These are phyloP conservation scores for Clytia hemisphaerica DNA, from an alignment of 30 jellyfish, hydroid and myxozoan species.

Conservation along the genomic window DNA sequence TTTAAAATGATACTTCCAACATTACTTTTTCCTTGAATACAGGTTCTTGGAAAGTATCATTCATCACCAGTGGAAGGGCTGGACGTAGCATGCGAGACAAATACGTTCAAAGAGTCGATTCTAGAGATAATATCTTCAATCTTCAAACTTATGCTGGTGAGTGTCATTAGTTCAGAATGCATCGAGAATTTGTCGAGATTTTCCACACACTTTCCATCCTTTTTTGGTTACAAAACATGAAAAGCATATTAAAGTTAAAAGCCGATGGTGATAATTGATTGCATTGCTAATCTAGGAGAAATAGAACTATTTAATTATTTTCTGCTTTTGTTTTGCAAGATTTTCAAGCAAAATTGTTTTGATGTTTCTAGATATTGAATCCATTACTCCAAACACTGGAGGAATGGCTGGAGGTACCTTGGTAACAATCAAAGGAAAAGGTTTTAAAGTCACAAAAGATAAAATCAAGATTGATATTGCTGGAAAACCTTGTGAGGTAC, in stretches of 20 bases:
- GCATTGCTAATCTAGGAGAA: too few species aligned
- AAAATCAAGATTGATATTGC: constrained; percentile 52
- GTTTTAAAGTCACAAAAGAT: constrained; percentile 31
- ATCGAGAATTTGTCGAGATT: background rate
- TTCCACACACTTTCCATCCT: background rate
- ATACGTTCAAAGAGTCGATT: constrained; percentile 40
- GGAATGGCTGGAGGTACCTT: constrained; percentile 75
- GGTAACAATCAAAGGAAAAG: constrained; percentile 57
- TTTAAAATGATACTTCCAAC: background rate
- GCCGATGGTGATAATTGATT: too few species aligned
- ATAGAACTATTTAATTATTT: background rate
- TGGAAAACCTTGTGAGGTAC: constrained; percentile 66
- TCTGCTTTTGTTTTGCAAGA: too few species aligned
- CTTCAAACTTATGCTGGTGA: constrained; percentile 83
- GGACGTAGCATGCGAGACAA: constrained; percentile 74
- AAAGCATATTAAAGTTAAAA: too few species aligned
- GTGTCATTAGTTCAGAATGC: background rate
- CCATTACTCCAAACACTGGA: constrained; percentile 59
- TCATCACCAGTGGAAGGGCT: constrained; percentile 46
- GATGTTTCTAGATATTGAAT: constrained; percentile 38
- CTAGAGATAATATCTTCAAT: constrained; percentile 47
- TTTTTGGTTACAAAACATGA: too few species aligned
- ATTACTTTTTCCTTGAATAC: background rate
- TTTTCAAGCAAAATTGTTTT: too few species aligned
- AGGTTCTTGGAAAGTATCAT: constrained; percentile 85